These are phyloP conservation scores for Callosobruchus maculatus DNA, from an alignment of 2,888 invertebrate species.

Conservation along the genomic window DNA sequence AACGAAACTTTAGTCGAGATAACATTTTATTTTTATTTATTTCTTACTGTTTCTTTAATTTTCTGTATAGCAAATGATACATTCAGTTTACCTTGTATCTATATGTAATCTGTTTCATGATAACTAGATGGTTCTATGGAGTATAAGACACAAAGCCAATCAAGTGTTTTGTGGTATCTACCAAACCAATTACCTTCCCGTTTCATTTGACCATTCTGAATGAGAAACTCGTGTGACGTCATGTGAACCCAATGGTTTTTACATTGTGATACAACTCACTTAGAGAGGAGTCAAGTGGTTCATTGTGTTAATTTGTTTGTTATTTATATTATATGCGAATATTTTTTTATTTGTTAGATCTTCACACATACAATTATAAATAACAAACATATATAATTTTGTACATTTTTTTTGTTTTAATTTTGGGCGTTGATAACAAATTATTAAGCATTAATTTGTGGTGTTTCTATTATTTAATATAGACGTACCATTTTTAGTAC, in stretches of 20 bases:
- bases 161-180: not conserved
- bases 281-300: slow-evolving; percentile 30
- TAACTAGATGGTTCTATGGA: no score
- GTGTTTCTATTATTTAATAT: slow-evolving; percentile 32
- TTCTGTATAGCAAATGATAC: no score
- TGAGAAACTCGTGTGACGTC: slow-evolving; percentile 22
- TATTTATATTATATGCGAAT: slow-evolving; percentile 22
- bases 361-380: slow-evolving; percentile 13
- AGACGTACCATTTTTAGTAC: slow-evolving; percentile 33
- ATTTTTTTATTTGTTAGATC: slow-evolving; percentile 17
- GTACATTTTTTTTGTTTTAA: slow-evolving; percentile 26
- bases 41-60: no score
- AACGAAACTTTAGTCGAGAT: no score
- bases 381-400: slow-evolving; percentile 17
- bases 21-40: no score
- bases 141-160: not conserved
- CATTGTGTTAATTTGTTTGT: slow-evolving; percentile 20
- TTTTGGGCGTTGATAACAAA: slow-evolving; percentile 32
- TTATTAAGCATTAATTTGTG: slow-evolving; percentile 27
- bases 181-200: not conserved
- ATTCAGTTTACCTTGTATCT: no score
- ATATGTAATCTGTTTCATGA: no score
- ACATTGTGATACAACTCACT: slow-evolving; percentile 31
- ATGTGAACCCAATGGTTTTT: slow-evolving; percentile 26
- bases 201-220: slow-evolving; percentile 13